Base-by-base conservation (phyloP, 2,797 vertebrate genomes). In the Danio aesculapii region DNA sequence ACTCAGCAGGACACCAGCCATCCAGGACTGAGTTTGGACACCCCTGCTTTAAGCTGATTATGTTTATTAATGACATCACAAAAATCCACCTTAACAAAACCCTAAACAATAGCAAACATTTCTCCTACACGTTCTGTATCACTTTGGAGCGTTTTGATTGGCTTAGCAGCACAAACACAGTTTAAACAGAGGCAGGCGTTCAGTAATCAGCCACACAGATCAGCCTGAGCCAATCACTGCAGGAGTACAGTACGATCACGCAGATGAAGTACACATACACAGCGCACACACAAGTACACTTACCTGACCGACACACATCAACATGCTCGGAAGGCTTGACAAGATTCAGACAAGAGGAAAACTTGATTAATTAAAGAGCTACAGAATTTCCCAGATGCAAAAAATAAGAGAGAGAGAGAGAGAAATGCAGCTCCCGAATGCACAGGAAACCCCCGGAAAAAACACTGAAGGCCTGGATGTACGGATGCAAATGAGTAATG, bases 291-390 rank as follows among this genome's bases (percentile, higher is more conserved):
- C 17, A 12, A 9, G 41, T 19, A 66, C 43, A 80, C 59, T 59
- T 67, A 81, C 69, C 70, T 49, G 50, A 50, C 59, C 8, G 69
- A 81, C 58, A 70, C 70, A 83, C 47, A 66, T 73, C 55, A 58
- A 75, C 39, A 67, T 71, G 73, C 71, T 73, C 68, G 30, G 43
- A 49, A 64, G 72, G 46, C 41, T 71, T 50, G 50, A 70, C 6
- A 71, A 64, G 77, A 81, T 84, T 75, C 73, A 82, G 53, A 83
- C 72, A 79, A 47, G 39, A 77, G 78, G 75, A 81, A 72, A 62
- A 76, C 63, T 52, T 14, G 53, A 77, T 72, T 61, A 75, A 70
- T 46, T 69, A n/a, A 53, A 30, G 55, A 79, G 46, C 17, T 52
- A 11, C 13, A 57, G 30, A 79, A 11, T 57, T 21, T 43, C 49